A percentile compares a stretch with the other conserved stretches of the same genome.
Conservation (phyloP, 2,113 vertebrate genomes). For the Etia nguti region DNA sequence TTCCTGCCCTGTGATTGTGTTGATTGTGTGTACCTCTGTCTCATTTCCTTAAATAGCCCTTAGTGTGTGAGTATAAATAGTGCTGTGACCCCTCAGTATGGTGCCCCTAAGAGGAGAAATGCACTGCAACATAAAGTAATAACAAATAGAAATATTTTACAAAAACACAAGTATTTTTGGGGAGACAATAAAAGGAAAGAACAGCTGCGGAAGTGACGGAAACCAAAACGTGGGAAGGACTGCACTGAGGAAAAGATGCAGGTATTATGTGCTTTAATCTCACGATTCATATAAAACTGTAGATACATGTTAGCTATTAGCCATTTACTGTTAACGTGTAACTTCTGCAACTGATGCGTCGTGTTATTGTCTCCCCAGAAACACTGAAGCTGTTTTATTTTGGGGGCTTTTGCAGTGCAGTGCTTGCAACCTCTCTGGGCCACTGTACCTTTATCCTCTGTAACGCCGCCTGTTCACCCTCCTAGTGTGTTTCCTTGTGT, state of each 20-base stretch:
- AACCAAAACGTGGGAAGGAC: background rate
- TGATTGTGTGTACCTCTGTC: background rate
- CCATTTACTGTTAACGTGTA: background rate
- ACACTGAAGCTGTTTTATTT: no score
- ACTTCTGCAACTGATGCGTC: background rate
- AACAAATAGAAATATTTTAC: background rate
- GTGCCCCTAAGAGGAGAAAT: background rate
- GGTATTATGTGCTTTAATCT: background rate
- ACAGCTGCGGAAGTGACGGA: rapidly evolving
- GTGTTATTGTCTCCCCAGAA: no score
- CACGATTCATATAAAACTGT: background rate
- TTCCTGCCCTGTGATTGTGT: background rate
- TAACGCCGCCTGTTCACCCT: no score
- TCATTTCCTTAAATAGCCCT: background rate
- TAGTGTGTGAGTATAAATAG: background rate
- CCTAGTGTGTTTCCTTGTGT: no score
- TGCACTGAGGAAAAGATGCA: background rate
- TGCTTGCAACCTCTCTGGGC: no score
- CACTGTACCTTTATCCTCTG: no score
- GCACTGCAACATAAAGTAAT: background rate
- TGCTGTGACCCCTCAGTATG: background rate
- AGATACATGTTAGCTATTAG: background rate
- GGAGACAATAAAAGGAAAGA: background rate
- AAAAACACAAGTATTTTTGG: background rate
- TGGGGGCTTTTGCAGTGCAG: no score